A percentile compares a stretch with the other conserved stretches of the same genome.
Evolutionary conservation across 2,888 invertebrate species (phyloP).

Genomic region (Morinoia aosen): DNA sequence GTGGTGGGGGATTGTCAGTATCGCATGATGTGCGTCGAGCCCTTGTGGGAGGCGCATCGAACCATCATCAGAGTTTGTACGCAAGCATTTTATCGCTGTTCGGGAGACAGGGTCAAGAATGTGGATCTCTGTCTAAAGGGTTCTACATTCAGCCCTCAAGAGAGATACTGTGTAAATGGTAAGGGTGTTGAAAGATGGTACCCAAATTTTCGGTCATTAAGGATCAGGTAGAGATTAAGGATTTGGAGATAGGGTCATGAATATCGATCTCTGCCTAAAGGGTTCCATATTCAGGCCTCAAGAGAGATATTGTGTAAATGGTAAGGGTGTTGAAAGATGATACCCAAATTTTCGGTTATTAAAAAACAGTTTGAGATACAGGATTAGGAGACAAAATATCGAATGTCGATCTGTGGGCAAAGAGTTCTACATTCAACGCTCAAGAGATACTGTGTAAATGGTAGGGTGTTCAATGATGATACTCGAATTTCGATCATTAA

Average conservation of each 20-base stretch:
- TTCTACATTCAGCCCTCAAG: neutral
- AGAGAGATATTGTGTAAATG: too few species aligned
- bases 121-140: neutral
- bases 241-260: neutral
- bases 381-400: neutral
- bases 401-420: neutral
- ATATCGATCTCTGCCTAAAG: neutral
- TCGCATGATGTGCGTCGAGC: slow-evolving; percentile 19
- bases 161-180: slow-evolving; percentile 7
- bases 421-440: too few species aligned
- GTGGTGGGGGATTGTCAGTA: neutral
- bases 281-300: neutral
- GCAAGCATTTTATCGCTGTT: neutral
- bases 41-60: neutral
- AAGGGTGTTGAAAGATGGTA: neutral
- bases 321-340: too few species aligned
- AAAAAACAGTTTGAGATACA: too few species aligned
- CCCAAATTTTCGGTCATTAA: too few species aligned
- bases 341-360: too few species aligned
- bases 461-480: neutral
- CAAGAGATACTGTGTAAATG: neutral
- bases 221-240: too few species aligned
- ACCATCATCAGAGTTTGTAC: neutral
- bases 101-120: neutral
- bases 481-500: too few species aligned